Conservation (phyloP, 2,888 invertebrate genomes). For the Mesopsocus fuscifrons region DNA sequence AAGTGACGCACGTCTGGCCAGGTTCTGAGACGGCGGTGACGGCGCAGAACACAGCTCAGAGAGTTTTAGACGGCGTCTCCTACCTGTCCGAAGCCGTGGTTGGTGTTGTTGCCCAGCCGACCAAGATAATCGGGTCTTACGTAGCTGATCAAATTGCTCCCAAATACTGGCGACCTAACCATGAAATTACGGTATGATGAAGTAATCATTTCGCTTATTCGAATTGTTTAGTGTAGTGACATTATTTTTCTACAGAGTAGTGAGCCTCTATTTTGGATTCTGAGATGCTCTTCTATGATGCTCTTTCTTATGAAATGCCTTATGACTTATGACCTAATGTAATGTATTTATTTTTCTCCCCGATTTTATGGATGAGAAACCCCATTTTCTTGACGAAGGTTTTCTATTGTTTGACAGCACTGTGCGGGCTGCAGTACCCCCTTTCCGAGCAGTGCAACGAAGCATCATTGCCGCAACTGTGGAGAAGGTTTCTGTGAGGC, state of each 20-base stretch:
- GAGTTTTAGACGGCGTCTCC: constrained; percentile 41
- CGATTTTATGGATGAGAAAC: constrained; percentile 6
- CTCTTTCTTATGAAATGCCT: too few relatives aligned
- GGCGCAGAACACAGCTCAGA: constrained; percentile 38
- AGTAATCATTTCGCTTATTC: too few relatives aligned
- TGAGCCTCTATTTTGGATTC: background rate
- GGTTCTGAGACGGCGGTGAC: constrained; percentile 23
- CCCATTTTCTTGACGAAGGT: too few relatives aligned
- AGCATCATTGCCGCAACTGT: constrained; percentile 60
- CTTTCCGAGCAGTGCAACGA: constrained; percentile 35
- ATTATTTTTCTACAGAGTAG: background rate
- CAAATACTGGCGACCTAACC: constrained; percentile 60
- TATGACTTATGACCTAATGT: too few relatives aligned
- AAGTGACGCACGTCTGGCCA: constrained; percentile 51
- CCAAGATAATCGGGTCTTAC: constrained; percentile 46
- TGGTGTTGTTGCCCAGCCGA: constrained; percentile 48
- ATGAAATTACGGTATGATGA: constrained; percentile 42
- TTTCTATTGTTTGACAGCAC: too few relatives aligned
- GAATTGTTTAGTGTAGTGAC: background rate
- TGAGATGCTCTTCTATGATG: too few relatives aligned
- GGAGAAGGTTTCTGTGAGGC: constrained; percentile 60
- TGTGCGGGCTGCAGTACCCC: constrained; percentile 42
- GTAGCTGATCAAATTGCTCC: constrained; percentile 63
- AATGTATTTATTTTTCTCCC: constrained; percentile 13
- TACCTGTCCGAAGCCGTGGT: constrained; percentile 40